Evolutionary conservation across 2,888 invertebrate species (phyloP), one percentile per base, ranked within the genome.

Genomic region (Pristionchus arcanus): DNA sequence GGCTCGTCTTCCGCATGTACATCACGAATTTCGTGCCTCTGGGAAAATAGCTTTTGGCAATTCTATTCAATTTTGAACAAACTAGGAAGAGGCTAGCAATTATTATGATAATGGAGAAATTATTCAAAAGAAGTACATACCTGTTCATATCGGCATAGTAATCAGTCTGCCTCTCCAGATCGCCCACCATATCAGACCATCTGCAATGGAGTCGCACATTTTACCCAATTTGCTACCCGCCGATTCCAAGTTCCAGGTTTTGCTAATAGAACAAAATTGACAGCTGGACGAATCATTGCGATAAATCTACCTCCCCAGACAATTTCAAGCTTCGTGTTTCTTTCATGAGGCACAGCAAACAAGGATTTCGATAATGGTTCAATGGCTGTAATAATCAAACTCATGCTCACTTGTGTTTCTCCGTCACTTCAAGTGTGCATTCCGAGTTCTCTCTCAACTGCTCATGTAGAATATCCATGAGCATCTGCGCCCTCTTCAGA

Each of bases 1-100:
- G 88, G 71, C 55, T 66, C 55, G 71, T 77, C 86, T 89, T 90
- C 13, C 74, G 66, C 88, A 90, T 83, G 89, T 90, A 90, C 88
- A 90, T 37, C 25, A 25, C 53, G 87, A 87, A 87, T 0, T 25
- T n/a, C 2, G 71, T 71, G 16, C 87, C 87, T 71, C 87, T 87
- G 86, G 9, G 53, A 53, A 55, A 55, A 84, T 28, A 84, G 28
- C 19, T 3, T 49, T 49, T 0, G 25, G 55, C 49, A 81, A 42
- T 42, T 25, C n/a, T 25, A 28, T 0, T 3, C 16, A 37, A 42
- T 37, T 34, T 71, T 71, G n/a, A 15, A 71, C 1, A 31, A 71
- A 49, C 11, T 3, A 49, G 42, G 11, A 49, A 49, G 13, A 49
- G 4, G 11, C 13, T 11, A 13, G 3, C 42, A 3, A 49, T 49